Evolutionary conservation across 2,113 vertebrate species (phyloP), one percentile per base, ranked within the genome.

Genomic region (Rhinoptilus africanus): DNA sequence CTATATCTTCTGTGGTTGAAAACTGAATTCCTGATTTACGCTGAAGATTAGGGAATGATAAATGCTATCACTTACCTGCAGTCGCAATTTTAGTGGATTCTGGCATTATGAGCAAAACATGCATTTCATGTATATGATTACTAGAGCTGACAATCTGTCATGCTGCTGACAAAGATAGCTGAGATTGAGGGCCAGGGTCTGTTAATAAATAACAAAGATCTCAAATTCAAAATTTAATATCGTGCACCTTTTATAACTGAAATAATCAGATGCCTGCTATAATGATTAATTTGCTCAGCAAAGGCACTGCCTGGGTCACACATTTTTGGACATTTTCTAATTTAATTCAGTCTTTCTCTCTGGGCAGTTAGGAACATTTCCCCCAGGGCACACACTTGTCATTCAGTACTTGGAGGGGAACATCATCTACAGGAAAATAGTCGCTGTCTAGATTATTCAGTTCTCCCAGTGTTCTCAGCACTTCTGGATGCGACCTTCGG

Each of bases 1-100:
- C 78, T 92, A 73, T 92, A 87, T 94, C 75, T 95, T 90, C 15
- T 27, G 92, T 59, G 90, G 94, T 63, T 96, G 83, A 86, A 91
- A 77, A 91, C 43, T 57, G 92, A 91, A 89, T 94, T 95, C 85
- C 71, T 45, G 23, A 81, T 96, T 96, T 93, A 80, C 6, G 34
- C 67, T 50, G 76, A 79, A 94, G 95, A 88, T 75, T 78, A 90
- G 32, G 91, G 72, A 45, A 76, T 93, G 73, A 91, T 79, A 75
- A 93, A 94, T 50, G 32, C 72, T 18, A 86, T 78, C 75, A 13
- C 88, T 97, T 24, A 66, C 94, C 81, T 82, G 71, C 54, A 74
- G 45, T 82, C 4, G 0, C 89, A 88, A 9, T 85, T 95, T 85
- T 67, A 82, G 93, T 60, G 88, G 71, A 41, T 96, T 85, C 93